These are phyloP conservation scores for Microcebus lehilahytsara DNA, from an alignment of 2,113 vertebrate species.

Conservation along the genomic window DNA sequence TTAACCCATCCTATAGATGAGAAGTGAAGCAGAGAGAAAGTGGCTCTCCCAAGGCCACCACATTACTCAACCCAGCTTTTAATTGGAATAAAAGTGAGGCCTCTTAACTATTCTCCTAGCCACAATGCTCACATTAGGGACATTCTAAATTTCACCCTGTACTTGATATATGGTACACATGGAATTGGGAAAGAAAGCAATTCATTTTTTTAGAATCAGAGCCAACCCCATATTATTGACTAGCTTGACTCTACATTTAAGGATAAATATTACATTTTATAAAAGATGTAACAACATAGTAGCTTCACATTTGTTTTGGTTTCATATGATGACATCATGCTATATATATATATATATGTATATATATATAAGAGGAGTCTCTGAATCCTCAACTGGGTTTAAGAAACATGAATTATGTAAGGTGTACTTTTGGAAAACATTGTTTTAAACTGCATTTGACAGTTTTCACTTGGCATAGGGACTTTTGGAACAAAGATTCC, in stretches of 20 bases:
- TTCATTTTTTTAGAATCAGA: not conserved
- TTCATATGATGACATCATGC: not conserved
- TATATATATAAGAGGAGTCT: not conserved
- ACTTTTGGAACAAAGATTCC: constrained; percentile 46
- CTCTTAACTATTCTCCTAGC: not conserved
- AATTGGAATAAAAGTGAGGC: not conserved
- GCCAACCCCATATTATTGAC: not conserved
- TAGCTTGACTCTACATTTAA: not conserved
- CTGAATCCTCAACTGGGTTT: not conserved
- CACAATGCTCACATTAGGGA: not conserved
- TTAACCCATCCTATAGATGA: not conserved
- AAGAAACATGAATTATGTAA: not conserved
- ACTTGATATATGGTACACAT: not conserved
- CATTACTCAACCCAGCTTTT: not conserved
- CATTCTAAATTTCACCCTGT: not conserved
- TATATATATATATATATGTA: not conserved
- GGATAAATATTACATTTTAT: not conserved
- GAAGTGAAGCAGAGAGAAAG: not conserved
- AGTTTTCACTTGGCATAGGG: constrained; percentile 32
- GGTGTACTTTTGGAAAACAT: constrained; percentile 36
- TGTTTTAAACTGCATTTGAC: constrained; percentile 45
- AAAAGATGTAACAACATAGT: not conserved
- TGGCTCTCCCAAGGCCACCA: not conserved
- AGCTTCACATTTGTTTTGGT: not conserved
- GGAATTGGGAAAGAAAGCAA: not conserved